Evolutionary conservation across 2,797 vertebrate genomes (phyloP), one percentile per base, ranked within the genome.

Genomic region (Miichthys miiuy): DNA sequence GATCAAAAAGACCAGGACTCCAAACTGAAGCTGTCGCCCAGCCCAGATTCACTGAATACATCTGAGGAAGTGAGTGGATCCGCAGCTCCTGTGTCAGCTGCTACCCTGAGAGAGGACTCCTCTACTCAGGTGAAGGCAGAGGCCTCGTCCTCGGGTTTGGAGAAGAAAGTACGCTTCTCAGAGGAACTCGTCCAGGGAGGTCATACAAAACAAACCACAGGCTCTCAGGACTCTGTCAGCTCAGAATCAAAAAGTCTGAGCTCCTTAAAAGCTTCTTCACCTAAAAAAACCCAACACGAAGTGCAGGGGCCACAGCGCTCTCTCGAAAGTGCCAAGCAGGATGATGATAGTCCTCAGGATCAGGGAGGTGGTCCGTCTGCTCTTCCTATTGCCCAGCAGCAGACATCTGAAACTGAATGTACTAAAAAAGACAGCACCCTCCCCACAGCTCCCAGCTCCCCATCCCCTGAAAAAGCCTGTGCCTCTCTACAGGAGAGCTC

Each of bases 121-220:
- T 17, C 42, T 0, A 25, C 52, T 60, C 84, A 62, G 65, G 60
- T 38, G 23, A 87, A 76, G 63, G 66, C 78, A 1, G 88, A 88
- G 54, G 62, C 61, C 16, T 81, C 77, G 0, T 46, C 81, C 21
- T 84, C 80, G 55, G 82, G 73, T n/a, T 72, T 62, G 0, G 94
- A 96, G 83, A 96, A 95, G 87, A 96, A 92, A 87, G 96, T 96
- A 0, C 91, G 93, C 34, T 96, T 96, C 85, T 95, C 91, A 13
- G 90, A 94, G 65, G 92, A 92, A 8, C 88, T 93, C 16, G 27
- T 93, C 84, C 86, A 86, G 61, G 82, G 50, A 11, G 47, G 67
- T 70, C 81, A 81, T 27, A 71, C 83, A 16, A 87, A 64, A 61
- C 71, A 79, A 72, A 79, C 44, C 48, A 14, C 71, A n/a, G 67